These are phyloP conservation scores for Rhagophthalmus giganteus DNA, from an alignment of 2,888 invertebrate species.

Conservation along the genomic window DNA sequence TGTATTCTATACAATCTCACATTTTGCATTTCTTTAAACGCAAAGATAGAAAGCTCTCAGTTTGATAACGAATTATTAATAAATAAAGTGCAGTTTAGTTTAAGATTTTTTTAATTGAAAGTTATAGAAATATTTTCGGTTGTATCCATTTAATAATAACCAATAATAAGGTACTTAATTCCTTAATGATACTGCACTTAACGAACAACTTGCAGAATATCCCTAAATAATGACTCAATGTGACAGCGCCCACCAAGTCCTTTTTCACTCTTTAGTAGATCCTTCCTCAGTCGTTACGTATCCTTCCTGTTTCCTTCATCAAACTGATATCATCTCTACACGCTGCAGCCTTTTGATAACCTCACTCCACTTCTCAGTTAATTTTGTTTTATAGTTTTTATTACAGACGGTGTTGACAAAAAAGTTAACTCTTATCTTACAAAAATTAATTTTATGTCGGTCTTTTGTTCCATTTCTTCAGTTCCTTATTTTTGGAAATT, in stretches of 20 bases:
- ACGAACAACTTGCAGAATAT: constrained; percentile 31
- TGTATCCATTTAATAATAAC: constrained; percentile 27
- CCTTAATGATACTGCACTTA: constrained; percentile 25
- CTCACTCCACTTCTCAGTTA: constrained; percentile 17
- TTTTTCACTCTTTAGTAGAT: constrained; percentile 29
- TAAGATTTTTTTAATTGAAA: too few species aligned
- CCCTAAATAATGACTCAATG: constrained; percentile 28
- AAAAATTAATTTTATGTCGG: constrained; percentile 12
- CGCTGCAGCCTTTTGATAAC: constrained; percentile 22
- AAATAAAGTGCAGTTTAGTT: too few species aligned
- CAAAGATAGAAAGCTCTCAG: too few species aligned
- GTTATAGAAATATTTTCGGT: constrained; percentile 16
- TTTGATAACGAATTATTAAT: too few species aligned
- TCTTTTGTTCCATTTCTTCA: too few species aligned
- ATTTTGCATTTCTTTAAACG: too few species aligned
- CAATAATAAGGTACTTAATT: too few species aligned
- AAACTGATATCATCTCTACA: constrained; percentile 29
- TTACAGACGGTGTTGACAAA: constrained; percentile 10
- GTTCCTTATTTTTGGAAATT: too few species aligned
- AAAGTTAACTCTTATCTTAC: constrained; percentile 10
- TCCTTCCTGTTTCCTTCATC: constrained; percentile 31
- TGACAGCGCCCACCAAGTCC: constrained; percentile 28
- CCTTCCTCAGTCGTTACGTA: constrained; percentile 29
- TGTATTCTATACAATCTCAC: too few species aligned
- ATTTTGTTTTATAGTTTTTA: constrained; percentile 26